Conservation (phyloP, 1,140 invertebrate genomes). For the Apis dorsata region DNA sequence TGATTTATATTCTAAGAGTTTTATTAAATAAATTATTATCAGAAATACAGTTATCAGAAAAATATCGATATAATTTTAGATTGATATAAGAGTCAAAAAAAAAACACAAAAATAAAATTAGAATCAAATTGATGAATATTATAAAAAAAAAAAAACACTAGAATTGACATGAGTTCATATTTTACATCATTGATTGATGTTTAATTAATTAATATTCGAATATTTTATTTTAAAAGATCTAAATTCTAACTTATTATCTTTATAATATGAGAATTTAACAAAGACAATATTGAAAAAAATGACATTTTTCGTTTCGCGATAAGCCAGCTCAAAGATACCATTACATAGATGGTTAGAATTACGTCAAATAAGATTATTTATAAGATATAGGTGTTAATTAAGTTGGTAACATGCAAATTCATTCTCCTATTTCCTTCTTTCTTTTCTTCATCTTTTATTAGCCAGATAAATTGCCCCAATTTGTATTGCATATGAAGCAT, state of each 20-base stretch:
- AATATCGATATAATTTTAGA: too few species aligned
- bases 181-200: too few species aligned
- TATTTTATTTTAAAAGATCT: slow-evolving; percentile 22
- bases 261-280: neutral
- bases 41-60: too few species aligned
- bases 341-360: slow-evolving; percentile 38
- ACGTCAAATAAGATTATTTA: slow-evolving; percentile 24
- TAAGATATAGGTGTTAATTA: slow-evolving; percentile 49
- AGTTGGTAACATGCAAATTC: slow-evolving; percentile 51
- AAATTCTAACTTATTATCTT: slow-evolving; percentile 15
- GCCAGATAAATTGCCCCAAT: slow-evolving; percentile 29
- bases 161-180: too few species aligned
- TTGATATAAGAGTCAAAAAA: too few species aligned
- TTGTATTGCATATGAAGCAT: neutral
- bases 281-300: slow-evolving; percentile 42
- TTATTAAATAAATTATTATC: neutral
- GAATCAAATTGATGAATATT: too few species aligned
- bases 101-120: too few species aligned
- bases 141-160: too few species aligned
- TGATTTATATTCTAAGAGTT: too few species aligned
- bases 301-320: slow-evolving; percentile 44
- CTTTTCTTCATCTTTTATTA: slow-evolving; percentile 46
- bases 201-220: neutral
- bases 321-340: slow-evolving; percentile 29
- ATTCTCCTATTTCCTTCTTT: slow-evolving; percentile 30